Evolutionary conservation across 1,140 invertebrate species (phyloP).

Genomic region (Aleiodes sp.): DNA sequence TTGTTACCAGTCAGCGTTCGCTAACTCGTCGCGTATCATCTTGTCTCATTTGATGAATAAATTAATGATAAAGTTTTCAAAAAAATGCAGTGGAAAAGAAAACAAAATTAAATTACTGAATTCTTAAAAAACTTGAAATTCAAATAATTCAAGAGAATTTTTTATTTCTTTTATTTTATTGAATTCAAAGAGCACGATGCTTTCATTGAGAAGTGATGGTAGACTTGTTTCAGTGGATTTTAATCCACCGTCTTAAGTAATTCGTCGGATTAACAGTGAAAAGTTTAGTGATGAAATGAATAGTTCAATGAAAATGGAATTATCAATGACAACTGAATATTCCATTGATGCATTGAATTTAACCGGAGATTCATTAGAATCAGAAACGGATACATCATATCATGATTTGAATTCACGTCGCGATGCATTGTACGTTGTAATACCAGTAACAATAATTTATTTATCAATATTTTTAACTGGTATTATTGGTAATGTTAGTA

Average conservation of each 20-base stretch:
- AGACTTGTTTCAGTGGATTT: constrained; percentile 18
- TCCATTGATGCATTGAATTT: not conserved
- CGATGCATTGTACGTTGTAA: constrained; percentile 76
- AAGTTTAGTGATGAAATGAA: not conserved
- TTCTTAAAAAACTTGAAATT: too few species aligned
- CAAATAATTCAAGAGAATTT: too few species aligned
- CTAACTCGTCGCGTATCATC: not conserved
- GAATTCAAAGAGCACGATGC: too few species aligned
- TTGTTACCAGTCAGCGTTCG: not conserved
- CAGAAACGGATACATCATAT: not conserved
- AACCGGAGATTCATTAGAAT: constrained; percentile 20
- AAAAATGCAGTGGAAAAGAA: not conserved
- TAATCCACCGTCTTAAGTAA: constrained; percentile 12
- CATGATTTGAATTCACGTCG: constrained; percentile 49
- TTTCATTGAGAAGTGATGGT: not conserved
- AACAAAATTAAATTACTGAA: too few species aligned
- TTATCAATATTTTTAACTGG: constrained; percentile 85
- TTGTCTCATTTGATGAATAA: too few species aligned
- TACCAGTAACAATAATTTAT: constrained; percentile 86
- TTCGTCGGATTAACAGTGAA: not conserved
- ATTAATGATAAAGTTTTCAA: too few species aligned
- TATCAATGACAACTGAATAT: not conserved
- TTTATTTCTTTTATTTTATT: too few species aligned
- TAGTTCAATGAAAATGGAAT: not conserved
- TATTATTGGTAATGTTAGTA: constrained; percentile 89